These are phyloP conservation scores for Luffia ferchaultella DNA, from an alignment of 2,888 invertebrate species.

Conservation along the genomic window DNA sequence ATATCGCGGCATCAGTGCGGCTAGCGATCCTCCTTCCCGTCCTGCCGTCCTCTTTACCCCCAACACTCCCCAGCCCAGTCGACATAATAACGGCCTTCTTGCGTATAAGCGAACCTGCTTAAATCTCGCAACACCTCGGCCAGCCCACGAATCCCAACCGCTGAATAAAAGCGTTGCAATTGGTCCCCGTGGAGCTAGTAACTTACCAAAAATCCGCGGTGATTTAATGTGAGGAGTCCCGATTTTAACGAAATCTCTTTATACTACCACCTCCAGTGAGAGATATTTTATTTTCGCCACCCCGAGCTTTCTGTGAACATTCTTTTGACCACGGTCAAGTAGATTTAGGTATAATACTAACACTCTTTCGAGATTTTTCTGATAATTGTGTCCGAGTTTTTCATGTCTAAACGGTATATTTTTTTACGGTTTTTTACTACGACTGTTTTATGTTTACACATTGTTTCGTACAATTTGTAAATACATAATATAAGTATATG, in stretches of 20 bases:
- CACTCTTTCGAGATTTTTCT: too few relatives aligned
- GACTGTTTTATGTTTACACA: too few relatives aligned
- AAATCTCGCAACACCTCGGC: slow-evolving; percentile 19
- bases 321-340: too few relatives aligned
- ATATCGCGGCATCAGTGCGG: slow-evolving; percentile 16
- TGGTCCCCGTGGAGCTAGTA: slow-evolving; percentile 30
- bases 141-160: slow-evolving; percentile 24
- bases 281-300: too few relatives aligned
- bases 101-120: slow-evolving; percentile 23
- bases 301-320: too few relatives aligned
- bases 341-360: too few relatives aligned
- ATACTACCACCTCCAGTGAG: too few relatives aligned
- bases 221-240: slow-evolving; percentile 9
- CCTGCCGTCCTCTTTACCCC: slow-evolving; percentile 5
- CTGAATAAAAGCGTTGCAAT: slow-evolving; percentile 34
- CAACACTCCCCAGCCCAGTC: slow-evolving; percentile 15
- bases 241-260: slow-evolving; percentile 12
- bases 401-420: too few relatives aligned
- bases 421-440: too few relatives aligned
- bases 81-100: slow-evolving; percentile 24
- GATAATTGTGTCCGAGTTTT: too few relatives aligned
- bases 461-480: too few relatives aligned
- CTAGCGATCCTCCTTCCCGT: background rate
- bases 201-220: slow-evolving; percentile 40
- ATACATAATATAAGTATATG: too few relatives aligned